Evolutionary conservation across 2,797 vertebrate species (phyloP).

Genomic region (Takifugu rubripes): DNA sequence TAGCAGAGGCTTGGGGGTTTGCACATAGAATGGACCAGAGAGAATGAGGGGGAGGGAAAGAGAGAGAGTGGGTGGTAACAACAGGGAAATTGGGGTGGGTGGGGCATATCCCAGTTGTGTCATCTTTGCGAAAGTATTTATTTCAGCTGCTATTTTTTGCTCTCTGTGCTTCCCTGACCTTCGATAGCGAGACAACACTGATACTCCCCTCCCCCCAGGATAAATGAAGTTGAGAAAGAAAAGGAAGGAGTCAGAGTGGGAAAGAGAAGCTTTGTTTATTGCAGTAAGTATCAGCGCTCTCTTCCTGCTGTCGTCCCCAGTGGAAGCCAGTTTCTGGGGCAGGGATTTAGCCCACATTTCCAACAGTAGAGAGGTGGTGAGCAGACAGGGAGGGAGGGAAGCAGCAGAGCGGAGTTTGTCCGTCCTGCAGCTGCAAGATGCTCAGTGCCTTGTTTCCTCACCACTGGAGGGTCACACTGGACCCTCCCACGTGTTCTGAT

Average conservation of each 20-base stretch:
- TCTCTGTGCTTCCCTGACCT: constrained; percentile 37
- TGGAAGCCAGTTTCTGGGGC: constrained; percentile 52
- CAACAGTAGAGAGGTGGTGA: background rate
- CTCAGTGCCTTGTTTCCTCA: constrained; percentile 59
- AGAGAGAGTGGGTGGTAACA: constrained; percentile 50
- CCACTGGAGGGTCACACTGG: constrained; percentile 24
- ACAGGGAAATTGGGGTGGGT: constrained; percentile 8
- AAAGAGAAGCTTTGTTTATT: constrained; percentile 49
- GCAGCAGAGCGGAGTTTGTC: constrained; percentile 43
- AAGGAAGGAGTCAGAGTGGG: constrained; percentile 57
- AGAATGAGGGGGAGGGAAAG: constrained; percentile 57
- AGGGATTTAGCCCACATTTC: constrained; percentile 55
- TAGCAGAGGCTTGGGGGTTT: constrained; percentile 26
- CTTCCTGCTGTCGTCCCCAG: constrained; percentile 27
- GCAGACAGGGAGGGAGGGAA: constrained; percentile 31
- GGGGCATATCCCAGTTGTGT: constrained; percentile 41
- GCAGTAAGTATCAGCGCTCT: constrained; percentile 61
- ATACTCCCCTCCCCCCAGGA: constrained; percentile 14
- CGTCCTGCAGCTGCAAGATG: constrained; percentile 35
- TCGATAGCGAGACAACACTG: constrained; percentile 54
- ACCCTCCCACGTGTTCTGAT: constrained; percentile 15
- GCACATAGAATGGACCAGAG: constrained; percentile 47
- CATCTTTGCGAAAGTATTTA: constrained; percentile 63
- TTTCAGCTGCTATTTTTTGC: constrained; percentile 68
- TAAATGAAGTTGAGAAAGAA: constrained; percentile 70